Percentiles rank a stretch among this genome's conserved stretches.
Evolutionary conservation across 1,140 invertebrate species (phyloP).

Genomic region (Drosophila mayri): DNA sequence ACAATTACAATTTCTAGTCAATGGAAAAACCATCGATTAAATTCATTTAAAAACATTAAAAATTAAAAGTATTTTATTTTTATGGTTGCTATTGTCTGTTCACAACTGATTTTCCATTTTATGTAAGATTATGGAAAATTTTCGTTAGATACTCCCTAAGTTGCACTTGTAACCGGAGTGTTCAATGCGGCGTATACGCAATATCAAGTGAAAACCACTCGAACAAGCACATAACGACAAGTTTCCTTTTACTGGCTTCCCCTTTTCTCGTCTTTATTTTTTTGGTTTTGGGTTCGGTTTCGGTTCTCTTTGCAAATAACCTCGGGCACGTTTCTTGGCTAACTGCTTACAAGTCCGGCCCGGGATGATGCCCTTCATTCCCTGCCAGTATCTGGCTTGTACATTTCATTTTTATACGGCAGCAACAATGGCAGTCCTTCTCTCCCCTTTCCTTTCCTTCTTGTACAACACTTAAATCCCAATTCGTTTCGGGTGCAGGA

Average conservation of each 20-base stretch:
- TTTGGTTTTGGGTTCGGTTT: slow-evolving; percentile 24
- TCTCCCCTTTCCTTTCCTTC: slow-evolving; percentile 12
- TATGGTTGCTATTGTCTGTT: background rate
- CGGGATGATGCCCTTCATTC: slow-evolving; percentile 27
- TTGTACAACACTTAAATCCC: slow-evolving; percentile 82
- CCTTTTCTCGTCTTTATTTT: slow-evolving; percentile 1
- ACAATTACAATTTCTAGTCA: background rate
- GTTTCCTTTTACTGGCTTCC: slow-evolving; percentile 28
- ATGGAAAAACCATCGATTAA: background rate
- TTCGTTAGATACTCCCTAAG: slow-evolving; percentile 11
- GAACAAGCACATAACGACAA: slow-evolving; percentile 53
- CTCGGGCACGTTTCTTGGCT: slow-evolving; percentile 62
- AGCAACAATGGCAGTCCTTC: slow-evolving; percentile 50
- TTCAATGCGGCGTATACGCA: slow-evolving; percentile 67
- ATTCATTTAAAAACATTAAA: background rate
- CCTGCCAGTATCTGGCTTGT: slow-evolving; percentile 5
- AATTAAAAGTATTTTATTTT: background rate
- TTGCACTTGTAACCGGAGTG: slow-evolving; percentile 23
- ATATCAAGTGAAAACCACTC: slow-evolving; percentile 45
- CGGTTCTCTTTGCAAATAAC: slow-evolving; percentile 44
- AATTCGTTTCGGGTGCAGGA: slow-evolving; percentile 76
- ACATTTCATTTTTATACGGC: slow-evolving; percentile 73
- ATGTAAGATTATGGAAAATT: slow-evolving; percentile 4
- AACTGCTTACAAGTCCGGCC: slow-evolving; percentile 52
- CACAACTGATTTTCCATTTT: background rate